These are phyloP conservation scores for Meloidogyne hapla DNA, from an alignment of 1,140 invertebrate species.

Conservation along the genomic window DNA sequence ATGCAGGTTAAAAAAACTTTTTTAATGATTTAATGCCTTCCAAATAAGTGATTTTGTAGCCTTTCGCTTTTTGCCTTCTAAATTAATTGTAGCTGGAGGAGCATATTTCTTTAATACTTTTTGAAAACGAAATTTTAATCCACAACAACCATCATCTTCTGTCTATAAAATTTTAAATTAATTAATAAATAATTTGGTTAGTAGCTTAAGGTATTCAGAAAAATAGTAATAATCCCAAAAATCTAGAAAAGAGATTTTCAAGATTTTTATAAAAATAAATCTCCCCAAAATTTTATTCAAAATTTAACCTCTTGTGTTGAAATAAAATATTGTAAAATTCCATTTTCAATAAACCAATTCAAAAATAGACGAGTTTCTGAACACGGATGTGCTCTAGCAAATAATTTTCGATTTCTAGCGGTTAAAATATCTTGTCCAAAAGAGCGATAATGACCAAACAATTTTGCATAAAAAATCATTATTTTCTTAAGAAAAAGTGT, in stretches of 20 bases:
- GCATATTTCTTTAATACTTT: slow-evolving; percentile 45
- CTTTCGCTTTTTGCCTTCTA: slow-evolving; percentile 40
- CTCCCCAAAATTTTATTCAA: not conserved
- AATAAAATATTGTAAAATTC: slow-evolving; percentile 41
- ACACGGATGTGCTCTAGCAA: slow-evolving; percentile 40
- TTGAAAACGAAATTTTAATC: slow-evolving; percentile 36
- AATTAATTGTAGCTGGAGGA: slow-evolving; percentile 38
- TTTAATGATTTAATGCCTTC: slow-evolving; percentile 42
- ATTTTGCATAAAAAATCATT: slow-evolving; percentile 47
- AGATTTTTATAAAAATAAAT: too few relatives aligned
- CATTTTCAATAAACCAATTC: slow-evolving; percentile 40
- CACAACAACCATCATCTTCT: slow-evolving; percentile 2
- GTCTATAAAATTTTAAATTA: not conserved
- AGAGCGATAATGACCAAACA: slow-evolving; percentile 43
- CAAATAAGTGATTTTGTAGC: slow-evolving; percentile 44
- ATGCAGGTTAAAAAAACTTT: not conserved
- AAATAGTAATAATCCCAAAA: not conserved
- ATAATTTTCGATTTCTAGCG: slow-evolving; percentile 44
- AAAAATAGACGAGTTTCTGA: slow-evolving; percentile 40
- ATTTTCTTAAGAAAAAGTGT: slow-evolving; percentile 30
- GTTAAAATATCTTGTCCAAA: slow-evolving; percentile 42
- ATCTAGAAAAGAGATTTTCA: too few relatives aligned
- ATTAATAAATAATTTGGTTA: not conserved
- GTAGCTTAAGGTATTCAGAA: not conserved
- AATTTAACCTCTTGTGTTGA: slow-evolving; percentile 15